Evolutionary conservation across 2,888 invertebrate genomes (phyloP).

Genomic region (Ormia ochracea): DNA sequence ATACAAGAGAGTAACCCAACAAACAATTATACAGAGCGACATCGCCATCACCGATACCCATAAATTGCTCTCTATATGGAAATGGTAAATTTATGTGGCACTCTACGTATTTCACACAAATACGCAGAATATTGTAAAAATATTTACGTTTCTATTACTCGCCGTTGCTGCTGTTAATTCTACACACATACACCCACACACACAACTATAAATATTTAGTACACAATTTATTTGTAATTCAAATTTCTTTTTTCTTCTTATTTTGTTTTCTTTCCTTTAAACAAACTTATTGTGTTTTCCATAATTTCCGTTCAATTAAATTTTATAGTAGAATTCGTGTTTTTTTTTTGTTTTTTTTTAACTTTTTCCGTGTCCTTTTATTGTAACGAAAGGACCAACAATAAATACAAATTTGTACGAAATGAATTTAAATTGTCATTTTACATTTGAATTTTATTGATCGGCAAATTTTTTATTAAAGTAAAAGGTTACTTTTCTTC

Average conservation of each 20-base stretch:
- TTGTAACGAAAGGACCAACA: neutral
- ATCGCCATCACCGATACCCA: slow-evolving; percentile 18
- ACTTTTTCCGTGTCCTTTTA: neutral
- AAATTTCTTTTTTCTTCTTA: too few relatives aligned
- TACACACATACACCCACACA: slow-evolving; percentile 13
- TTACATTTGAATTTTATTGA: slow-evolving; percentile 13
- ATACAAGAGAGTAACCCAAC: slow-evolving; percentile 54
- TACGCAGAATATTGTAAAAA: slow-evolving; percentile 37
- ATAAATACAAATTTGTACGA: slow-evolving; percentile 13
- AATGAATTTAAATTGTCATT: neutral
- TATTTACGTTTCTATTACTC: slow-evolving; percentile 23
- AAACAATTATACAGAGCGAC: slow-evolving; percentile 13
- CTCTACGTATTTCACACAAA: slow-evolving; percentile 16
- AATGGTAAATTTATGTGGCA: slow-evolving; percentile 10
- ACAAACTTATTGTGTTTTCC: slow-evolving; percentile 18
- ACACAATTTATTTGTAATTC: slow-evolving; percentile 46
- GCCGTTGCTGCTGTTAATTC: neutral
- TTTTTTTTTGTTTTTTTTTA: neutral
- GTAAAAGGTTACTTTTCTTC: neutral
- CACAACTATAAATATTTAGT: slow-evolving; percentile 35
- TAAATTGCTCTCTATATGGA: slow-evolving; percentile 29
- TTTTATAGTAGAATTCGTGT: slow-evolving; percentile 18
- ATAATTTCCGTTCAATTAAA: slow-evolving; percentile 59
- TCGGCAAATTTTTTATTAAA: neutral
- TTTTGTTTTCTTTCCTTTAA: neutral